A percentile compares a stretch with the other conserved stretches of the same genome.
phyloP scores from a whole-genome alignment of 2,113 vertebrate species.

The Astur gentilis region DNA sequence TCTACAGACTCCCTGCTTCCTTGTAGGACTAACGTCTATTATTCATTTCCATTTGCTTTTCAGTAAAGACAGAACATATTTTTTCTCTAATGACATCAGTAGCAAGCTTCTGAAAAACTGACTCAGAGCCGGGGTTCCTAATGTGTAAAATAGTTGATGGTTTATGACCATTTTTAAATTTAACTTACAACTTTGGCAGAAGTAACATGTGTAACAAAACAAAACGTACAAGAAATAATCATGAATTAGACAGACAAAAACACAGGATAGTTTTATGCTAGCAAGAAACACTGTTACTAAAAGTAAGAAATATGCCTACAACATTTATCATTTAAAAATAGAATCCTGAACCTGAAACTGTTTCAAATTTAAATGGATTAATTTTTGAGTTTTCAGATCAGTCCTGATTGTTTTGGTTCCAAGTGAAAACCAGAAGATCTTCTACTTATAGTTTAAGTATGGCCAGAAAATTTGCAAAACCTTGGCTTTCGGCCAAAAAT shows the following conservation, averaged over 20 bases:
- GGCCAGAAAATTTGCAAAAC: background rate
- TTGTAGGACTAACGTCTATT: background rate
- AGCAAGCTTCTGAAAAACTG: background rate
- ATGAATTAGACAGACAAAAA: background rate
- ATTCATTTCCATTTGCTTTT: conserved; percentile 12
- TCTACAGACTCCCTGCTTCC: background rate
- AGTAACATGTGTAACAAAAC: background rate
- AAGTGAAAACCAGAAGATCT: background rate
- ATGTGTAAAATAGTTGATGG: background rate
- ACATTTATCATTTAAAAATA: background rate
- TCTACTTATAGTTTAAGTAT: background rate
- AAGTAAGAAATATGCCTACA: background rate
- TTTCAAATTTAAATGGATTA: background rate
- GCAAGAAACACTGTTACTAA: background rate
- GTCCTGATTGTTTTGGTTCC: background rate
- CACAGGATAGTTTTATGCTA: background rate
- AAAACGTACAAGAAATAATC: background rate
- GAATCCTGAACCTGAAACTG: background rate
- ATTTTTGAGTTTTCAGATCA: background rate
- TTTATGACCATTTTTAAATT: background rate
- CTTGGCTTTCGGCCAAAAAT: background rate
- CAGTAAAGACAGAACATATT: background rate
- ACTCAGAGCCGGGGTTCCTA: background rate
- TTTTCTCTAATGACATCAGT: background rate
- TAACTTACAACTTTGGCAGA: background rate